phyloP scores from a whole-genome alignment of 2,797 vertebrate genomes.

The Epinephelus coioides region DNA sequence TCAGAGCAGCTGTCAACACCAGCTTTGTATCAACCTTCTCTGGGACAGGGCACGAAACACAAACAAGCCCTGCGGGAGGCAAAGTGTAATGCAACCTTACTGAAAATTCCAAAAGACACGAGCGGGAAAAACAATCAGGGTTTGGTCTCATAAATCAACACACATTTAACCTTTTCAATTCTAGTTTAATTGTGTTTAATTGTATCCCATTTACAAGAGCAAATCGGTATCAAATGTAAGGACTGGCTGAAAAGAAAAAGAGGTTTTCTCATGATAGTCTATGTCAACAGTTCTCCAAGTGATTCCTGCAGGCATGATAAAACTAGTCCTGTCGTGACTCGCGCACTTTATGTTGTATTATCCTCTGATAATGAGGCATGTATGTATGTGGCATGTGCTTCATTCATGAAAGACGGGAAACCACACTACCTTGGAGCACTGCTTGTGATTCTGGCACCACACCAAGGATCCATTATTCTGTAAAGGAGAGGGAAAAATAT shows the following conservation, averaged over 20 bases:
- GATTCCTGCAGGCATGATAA: conserved; percentile 65
- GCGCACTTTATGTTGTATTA: conserved; percentile 67
- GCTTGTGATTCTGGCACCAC: conserved; percentile 99
- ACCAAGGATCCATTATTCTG: conserved; percentile 97
- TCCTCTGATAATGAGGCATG: conserved; percentile 72
- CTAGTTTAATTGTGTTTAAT: conserved; percentile 24
- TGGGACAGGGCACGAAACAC: conserved; percentile 69
- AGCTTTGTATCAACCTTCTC: conserved; percentile 77
- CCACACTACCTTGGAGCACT: conserved; percentile 95
- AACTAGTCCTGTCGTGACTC: conserved; percentile 73
- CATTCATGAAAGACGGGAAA: conserved; percentile 61
- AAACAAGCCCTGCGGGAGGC: conserved; percentile 77
- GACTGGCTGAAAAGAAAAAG: conserved; percentile 25
- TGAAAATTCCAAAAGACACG: conserved; percentile 55
- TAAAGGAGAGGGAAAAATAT: conserved; percentile 62
- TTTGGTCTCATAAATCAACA: conserved; percentile 37
- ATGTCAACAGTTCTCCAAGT: conserved; percentile 47
- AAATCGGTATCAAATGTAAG: conserved; percentile 45
- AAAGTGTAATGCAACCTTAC: conserved; percentile 29
- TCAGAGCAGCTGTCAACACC: conserved; percentile 79
- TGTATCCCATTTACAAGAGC: conserved; percentile 37
- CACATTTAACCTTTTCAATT: conserved; percentile 34
- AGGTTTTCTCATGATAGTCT: conserved; percentile 25
- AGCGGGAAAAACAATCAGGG: conserved; percentile 36
- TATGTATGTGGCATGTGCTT: conserved; percentile 67